Evolutionary conservation across 2,113 vertebrate genomes (phyloP), one percentile per base, ranked within the genome.

Genomic region (Strigops habroptila): DNA sequence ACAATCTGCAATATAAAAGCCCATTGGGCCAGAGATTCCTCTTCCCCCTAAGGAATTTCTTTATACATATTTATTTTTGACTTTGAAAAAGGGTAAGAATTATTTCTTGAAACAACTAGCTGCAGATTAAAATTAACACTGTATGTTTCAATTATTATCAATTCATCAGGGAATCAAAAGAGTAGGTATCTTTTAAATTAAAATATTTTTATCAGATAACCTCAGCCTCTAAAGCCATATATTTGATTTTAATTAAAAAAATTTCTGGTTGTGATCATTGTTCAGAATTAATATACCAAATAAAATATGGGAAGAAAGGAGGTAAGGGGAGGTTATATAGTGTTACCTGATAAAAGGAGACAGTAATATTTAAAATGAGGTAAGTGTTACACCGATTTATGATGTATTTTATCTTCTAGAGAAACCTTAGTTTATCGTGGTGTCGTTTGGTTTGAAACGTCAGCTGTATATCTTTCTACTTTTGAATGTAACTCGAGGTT

Each of bases 261-360:
- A 98, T 96, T 98, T 96, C 98, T 98, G 97, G 92, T 96, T 98
- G 97, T 95, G 97, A 97, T 98, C 97, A 97, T 96, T 96, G 97
- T 52, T 94, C 91, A 96, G 98, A 98, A 98, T 98, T 98, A 98
- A 98, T 98, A 96, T 97, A 94, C 86, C 97, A 97, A 97, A 98
- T 98, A 98, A 98, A 98, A 98, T 98, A 98, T 98, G 97, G 97
- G 96, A 97, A 97, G 95, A 97, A 97, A 94, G 92, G 95, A 98
- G 98, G 97, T 96, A 97, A 98, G 85, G 60, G 96, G 95, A 98
- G 98, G 97, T 98, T 98, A 98, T 98, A 97, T 98, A 98, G 98
- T 98, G 98, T 98, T 98, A 98, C 97, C 96, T 98, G 98, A 98
- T 98, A 98, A 98, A 98, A 98, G 98, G 93, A 98, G 98, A 98